phyloP scores from a whole-genome alignment of 2,113 vertebrate genomes.

The Crotalus tigris region DNA sequence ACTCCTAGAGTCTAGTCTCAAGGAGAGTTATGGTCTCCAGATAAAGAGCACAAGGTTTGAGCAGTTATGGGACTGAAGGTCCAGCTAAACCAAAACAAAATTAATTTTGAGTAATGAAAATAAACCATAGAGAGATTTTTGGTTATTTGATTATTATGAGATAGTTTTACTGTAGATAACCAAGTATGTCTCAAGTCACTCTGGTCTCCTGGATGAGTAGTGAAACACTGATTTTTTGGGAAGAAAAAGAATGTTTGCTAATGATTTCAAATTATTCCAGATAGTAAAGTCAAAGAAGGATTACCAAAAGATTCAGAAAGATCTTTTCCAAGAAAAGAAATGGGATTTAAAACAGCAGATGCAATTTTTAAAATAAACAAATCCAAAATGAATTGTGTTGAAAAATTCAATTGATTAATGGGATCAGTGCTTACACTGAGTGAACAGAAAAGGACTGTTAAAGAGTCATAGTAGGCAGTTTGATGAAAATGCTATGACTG shows the following conservation, averaged over 20 bases:
- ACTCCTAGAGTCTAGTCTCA: not conserved
- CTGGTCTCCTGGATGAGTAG: not conserved
- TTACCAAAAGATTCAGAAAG: not conserved
- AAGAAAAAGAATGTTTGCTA: not conserved
- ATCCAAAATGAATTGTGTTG: not conserved
- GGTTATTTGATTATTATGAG: not conserved
- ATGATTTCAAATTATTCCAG: not conserved
- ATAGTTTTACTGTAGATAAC: not conserved
- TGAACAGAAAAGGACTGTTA: not conserved
- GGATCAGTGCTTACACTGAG: not conserved
- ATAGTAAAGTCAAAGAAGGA: not conserved
- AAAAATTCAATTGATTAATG: not conserved
- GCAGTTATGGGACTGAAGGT: not conserved
- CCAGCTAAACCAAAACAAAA: not conserved
- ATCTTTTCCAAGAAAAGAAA: not conserved
- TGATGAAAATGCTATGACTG: not conserved
- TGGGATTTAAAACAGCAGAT: not conserved
- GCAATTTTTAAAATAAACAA: not conserved
- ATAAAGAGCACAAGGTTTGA: not conserved
- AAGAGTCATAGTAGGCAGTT: not conserved
- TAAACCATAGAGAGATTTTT: not conserved
- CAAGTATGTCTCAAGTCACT: not conserved
- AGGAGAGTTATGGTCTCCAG: not conserved
- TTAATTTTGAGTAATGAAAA: not conserved
- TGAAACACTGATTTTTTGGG: not conserved